Evolutionary conservation across 2,888 invertebrate species (phyloP).

Genomic region (Anarsia innoxiella): DNA sequence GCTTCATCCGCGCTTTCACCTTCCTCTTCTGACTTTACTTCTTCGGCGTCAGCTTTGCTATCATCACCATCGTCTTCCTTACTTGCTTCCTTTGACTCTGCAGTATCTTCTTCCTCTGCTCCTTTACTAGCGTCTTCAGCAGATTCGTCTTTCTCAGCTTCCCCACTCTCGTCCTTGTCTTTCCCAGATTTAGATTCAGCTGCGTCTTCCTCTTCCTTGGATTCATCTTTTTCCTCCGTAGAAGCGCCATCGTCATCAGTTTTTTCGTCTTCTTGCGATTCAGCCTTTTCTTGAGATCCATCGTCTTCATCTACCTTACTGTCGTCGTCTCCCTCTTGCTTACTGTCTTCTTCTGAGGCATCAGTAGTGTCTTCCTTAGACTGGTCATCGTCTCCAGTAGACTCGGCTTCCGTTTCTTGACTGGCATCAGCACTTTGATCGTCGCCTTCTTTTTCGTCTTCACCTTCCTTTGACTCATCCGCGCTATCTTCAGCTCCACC

Average conservation of each 20-base stretch:
- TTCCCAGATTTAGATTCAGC: conserved; percentile 38
- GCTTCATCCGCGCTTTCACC: conserved; percentile 21
- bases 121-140: conserved; percentile 31
- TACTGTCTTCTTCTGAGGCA: conserved; percentile 30
- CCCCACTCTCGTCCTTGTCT: conserved; percentile 30
- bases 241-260: conserved; percentile 30
- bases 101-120: conserved; percentile 37
- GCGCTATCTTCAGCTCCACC: conserved; percentile 29
- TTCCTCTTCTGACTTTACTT: conserved; percentile 22
- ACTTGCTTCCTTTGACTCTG: conserved; percentile 23
- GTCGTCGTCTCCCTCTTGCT: conserved; percentile 21
- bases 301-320: conserved; percentile 49
- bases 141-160: conserved; percentile 31
- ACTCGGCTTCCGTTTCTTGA: conserved; percentile 34
- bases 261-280: conserved; percentile 41
- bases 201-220: conserved; percentile 34
- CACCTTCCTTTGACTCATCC: conserved; percentile 29
- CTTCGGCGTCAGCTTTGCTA: conserved; percentile 16
- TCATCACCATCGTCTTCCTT: conserved; percentile 21
- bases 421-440: conserved; percentile 36
- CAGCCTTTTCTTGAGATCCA: conserved; percentile 62
- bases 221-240: conserved; percentile 33
- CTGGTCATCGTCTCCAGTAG: conserved; percentile 29
- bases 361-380: conserved; percentile 41
- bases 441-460: conserved; percentile 33